Conservation (phyloP, 2,888 invertebrate species). For the Toxonevra muliebris region DNA sequence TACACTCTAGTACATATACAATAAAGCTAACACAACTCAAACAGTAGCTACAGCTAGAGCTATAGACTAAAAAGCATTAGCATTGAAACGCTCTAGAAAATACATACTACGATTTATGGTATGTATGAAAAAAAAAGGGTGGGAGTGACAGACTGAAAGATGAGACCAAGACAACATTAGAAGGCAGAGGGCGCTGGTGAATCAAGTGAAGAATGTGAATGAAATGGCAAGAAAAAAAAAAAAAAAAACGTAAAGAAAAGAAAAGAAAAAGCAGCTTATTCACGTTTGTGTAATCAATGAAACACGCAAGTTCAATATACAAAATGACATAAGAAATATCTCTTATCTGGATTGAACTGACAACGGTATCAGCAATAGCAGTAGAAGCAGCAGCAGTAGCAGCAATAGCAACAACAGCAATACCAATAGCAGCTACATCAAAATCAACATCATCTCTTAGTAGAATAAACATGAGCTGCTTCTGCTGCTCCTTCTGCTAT, state of each 20-base stretch:
- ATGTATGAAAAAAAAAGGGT: background rate
- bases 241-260: no score
- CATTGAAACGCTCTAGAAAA: no score
- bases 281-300: slow-evolving; percentile 60
- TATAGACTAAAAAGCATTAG: no score
- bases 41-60: no score
- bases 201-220: background rate
- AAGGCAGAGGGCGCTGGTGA: background rate
- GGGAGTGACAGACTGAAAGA: background rate
- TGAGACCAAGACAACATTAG: background rate
- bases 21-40: no score
- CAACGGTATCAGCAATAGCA: slow-evolving; percentile 10
- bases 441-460: slow-evolving; percentile 32
- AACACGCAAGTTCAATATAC: slow-evolving; percentile 33
- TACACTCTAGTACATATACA: no score
- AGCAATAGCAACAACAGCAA: slow-evolving; percentile 11
- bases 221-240: background rate
- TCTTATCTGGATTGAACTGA: slow-evolving; percentile 6
- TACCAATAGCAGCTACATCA: slow-evolving; percentile 10
- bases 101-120: no score
- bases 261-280: slow-evolving; percentile 53
- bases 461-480: no score
- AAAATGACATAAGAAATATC: slow-evolving; percentile 23
- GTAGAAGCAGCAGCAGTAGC: background rate
- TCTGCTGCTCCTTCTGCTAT: slow-evolving; percentile 1